Evolutionary conservation across 2,888 invertebrate species (phyloP), one percentile per base, ranked within the genome.

Genomic region (Chrysotoxum bicinctum): DNA sequence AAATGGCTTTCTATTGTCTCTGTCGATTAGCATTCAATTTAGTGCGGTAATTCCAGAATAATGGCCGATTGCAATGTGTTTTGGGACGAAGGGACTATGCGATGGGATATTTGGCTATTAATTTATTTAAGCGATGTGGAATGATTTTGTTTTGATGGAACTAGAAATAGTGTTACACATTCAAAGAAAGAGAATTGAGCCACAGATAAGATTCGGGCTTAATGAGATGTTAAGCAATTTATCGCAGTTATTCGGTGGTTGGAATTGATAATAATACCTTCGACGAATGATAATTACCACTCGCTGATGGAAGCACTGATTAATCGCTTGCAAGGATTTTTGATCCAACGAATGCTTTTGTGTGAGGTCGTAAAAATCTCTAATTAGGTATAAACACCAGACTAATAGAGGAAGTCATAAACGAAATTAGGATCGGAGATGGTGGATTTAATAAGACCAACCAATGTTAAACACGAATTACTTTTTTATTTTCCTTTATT

Each of bases 11-110:
- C 48, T 68, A 68, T 76, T 76, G 58, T 58, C 56, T 68, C 35
- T 56, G 26, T 58, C 76, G 58, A 76, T 68, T 76, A 76, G 76
- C 76, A 68, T 76, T 76, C 76, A 76, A 76, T 76, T 76, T 66
- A 68, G 43, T 52, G 21, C 9, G 45, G 68, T 64, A 54, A 64
- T 64, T 52, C 54, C 64, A 64, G 64, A 43, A 56, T 40, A 66
- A 66, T 66, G n/a, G 66, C 48, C 50, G 66, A 50, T 50, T 66
- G 35, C 66, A 66, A 73, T 76, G 79, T 60, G 48, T 50, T 73
- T 56, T 50, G 6, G 48, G 9, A 10, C 19, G 9, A 16, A 0
- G 16, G 1, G 21, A 5, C 14, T 6, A 21, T 43, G 45, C 19
- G 54, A 48, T 56, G 45, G n/a, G 16, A 54, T 54, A 30, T 54